Conservation (phyloP, 2,888 invertebrate species). For the Agelastica alni region DNA sequence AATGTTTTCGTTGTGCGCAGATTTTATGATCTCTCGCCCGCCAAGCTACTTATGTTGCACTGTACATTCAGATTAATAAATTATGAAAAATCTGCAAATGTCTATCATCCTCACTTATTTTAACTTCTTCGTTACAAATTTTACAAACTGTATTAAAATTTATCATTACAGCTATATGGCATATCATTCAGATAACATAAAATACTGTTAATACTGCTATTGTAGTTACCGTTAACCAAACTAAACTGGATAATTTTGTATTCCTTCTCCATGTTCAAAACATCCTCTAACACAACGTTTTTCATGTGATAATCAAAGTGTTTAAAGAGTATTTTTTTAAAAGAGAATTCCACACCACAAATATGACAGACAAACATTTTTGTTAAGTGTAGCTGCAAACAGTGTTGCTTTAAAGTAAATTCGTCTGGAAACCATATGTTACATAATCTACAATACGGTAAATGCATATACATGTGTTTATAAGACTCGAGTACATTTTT, state of each 20-base stretch:
- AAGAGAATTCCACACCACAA: slow-evolving; percentile 41
- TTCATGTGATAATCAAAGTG: slow-evolving; percentile 45
- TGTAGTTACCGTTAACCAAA: slow-evolving; percentile 31
- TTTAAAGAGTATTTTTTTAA: slow-evolving; percentile 36
- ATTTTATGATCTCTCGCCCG: too few species aligned
- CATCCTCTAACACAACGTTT: slow-evolving; percentile 40
- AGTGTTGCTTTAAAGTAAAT: slow-evolving; percentile 40
- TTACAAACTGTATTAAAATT: slow-evolving; percentile 42
- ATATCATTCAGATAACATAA: slow-evolving; percentile 39
- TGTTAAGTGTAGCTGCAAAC: slow-evolving; percentile 40
- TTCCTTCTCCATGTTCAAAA: slow-evolving; percentile 45
- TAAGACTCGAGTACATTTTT: slow-evolving; percentile 37
- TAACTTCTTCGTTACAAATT: slow-evolving; percentile 41
- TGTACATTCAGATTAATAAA: too few species aligned
- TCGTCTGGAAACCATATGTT: slow-evolving; percentile 37
- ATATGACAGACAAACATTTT: slow-evolving; percentile 44
- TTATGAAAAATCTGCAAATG: slow-evolving; percentile 40
- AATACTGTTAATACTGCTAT: slow-evolving; percentile 39
- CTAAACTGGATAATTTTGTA: slow-evolving; percentile 35
- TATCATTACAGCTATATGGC: slow-evolving; percentile 32
- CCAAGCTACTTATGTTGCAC: too few species aligned
- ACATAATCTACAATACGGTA: slow-evolving; percentile 42
- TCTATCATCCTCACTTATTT: slow-evolving; percentile 38
- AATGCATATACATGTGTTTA: slow-evolving; percentile 43
- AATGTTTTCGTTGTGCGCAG: too few species aligned